Percentiles rank a stretch among this genome's conserved stretches.
Evolutionary conservation across 64 coral and sea anemone species (phyloP).

Genomic region (Porites australiensis): DNA sequence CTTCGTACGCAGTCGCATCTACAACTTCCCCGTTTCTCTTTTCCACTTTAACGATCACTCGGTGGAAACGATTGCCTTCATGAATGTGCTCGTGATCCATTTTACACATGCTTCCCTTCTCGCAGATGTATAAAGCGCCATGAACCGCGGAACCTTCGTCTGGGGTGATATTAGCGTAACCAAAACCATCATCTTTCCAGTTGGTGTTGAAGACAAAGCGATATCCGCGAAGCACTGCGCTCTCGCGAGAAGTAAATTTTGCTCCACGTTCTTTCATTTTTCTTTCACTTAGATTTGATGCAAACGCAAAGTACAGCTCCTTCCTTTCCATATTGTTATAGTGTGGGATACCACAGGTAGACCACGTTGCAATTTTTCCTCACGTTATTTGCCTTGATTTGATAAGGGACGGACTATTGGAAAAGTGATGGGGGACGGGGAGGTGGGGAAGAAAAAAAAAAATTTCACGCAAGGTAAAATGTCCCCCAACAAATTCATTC

Average conservation of each 20-base stretch:
- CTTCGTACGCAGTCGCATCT: conserved; percentile 24
- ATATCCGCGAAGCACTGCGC: conserved; percentile 39
- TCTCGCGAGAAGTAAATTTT: conserved; percentile 27
- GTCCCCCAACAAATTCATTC: too few species aligned
- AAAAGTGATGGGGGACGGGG: too few species aligned
- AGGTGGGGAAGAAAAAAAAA: too few species aligned
- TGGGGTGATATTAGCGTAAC: conserved; percentile 48
- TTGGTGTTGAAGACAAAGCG: conserved; percentile 47
- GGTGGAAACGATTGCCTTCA: not conserved
- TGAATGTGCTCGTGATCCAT: not conserved
- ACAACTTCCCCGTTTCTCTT: conserved; percentile 36
- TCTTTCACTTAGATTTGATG: conserved; percentile 60
- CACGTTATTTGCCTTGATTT: too few species aligned
- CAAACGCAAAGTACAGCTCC: conserved; percentile 68
- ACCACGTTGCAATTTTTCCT: too few species aligned
- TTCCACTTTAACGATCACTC: conserved; percentile 31
- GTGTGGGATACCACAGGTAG: too few species aligned
- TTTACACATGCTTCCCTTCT: not conserved
- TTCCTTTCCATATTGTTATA: conserved; percentile 19
- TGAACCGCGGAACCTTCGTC: conserved; percentile 42
- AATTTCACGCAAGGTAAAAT: too few species aligned
- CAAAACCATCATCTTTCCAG: conserved; percentile 48
- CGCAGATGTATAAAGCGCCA: conserved; percentile 53
- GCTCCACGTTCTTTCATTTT: conserved; percentile 68
- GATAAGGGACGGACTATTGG: too few species aligned